Base-by-base conservation (phyloP, 2,888 invertebrate species). In the Luffia ferchaultella region DNA sequence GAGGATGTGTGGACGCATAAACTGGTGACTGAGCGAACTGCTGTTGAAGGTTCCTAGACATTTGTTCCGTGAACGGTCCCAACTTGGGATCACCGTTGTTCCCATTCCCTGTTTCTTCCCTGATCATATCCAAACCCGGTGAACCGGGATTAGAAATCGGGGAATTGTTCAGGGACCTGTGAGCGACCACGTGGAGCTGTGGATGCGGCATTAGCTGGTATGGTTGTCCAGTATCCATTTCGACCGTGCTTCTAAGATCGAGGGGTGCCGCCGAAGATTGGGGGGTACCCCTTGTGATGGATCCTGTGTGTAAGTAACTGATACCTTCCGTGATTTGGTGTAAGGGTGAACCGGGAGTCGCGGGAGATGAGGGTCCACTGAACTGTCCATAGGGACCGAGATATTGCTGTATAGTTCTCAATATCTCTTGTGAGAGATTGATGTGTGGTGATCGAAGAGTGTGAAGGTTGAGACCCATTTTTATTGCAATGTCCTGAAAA, bases 241-340 rank as follows among this genome's bases (percentile, higher is more conserved):
- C 87, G 0, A 79, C 67, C 46, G 69, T 73, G 52, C 69, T 76
- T 41, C 87, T 71, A 2, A 88, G 73, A 65, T 88, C 87, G 50
- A 88, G 61, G 1, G 87, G 87, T 1, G 87, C 76, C 0, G 86
- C 74, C 16, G 77, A 82, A 1, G 85, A 80, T 52, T 87, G 86
- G 0, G 93, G 92, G 0, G 92, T 92, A 5, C 93, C 90, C 55
- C 89, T 87, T 0, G 89, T 88, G 50, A 93, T 93, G 2, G 92
- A 92, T 0, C 92, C 87, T 0, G 93, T 93, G 62, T 91, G 91
- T 16, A 92, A 71, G 42, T 89, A 91, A 62, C 92, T 92, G 2
- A 93, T 86, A 9, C 93, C 92, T 53, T 80, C 85, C 0, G 86
- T 86, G 46, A 87, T 87, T 61, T 90, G 90, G 63, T 90, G 90